phyloP scores from a whole-genome alignment of 1,140 invertebrate genomes.

The Pectinophora gossypiella region DNA sequence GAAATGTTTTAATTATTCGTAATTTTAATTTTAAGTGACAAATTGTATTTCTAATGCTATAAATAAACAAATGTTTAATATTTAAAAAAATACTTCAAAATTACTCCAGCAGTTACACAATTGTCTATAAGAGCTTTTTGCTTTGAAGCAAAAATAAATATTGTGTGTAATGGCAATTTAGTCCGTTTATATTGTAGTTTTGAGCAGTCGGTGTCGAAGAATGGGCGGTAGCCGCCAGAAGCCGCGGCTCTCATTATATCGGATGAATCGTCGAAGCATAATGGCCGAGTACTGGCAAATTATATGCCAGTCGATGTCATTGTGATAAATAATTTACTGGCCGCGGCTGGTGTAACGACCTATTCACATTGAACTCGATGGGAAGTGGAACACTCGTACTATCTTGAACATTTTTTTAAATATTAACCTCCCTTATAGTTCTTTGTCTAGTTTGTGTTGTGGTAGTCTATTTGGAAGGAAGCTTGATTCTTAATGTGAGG shows the following conservation, averaged over 20 bases:
- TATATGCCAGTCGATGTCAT: slow-evolving; percentile 61
- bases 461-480: too few species aligned
- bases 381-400: background rate
- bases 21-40: too few species aligned
- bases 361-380: background rate
- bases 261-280: slow-evolving; percentile 63
- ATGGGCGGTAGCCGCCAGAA: slow-evolving; percentile 43
- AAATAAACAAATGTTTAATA: too few species aligned
- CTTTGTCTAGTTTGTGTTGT: too few species aligned
- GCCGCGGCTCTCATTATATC: slow-evolving; percentile 56
- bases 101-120: too few species aligned
- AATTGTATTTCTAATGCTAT: too few species aligned
- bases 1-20: too few species aligned
- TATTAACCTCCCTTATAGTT: too few species aligned
- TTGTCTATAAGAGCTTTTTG: background rate
- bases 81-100: too few species aligned
- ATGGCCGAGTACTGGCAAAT: slow-evolving; percentile 60
- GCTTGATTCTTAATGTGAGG: too few species aligned
- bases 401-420: too few species aligned
- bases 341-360: background rate
- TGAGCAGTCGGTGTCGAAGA: slow-evolving; percentile 32
- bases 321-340: slow-evolving; percentile 43
- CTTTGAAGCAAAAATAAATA: background rate
- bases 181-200: background rate
- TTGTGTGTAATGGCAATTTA: slow-evolving; percentile 2